Evolutionary conservation across 2,797 vertebrate genomes (phyloP), one percentile per base, ranked within the genome.

Genomic region (Vespertilio murinus): DNA sequence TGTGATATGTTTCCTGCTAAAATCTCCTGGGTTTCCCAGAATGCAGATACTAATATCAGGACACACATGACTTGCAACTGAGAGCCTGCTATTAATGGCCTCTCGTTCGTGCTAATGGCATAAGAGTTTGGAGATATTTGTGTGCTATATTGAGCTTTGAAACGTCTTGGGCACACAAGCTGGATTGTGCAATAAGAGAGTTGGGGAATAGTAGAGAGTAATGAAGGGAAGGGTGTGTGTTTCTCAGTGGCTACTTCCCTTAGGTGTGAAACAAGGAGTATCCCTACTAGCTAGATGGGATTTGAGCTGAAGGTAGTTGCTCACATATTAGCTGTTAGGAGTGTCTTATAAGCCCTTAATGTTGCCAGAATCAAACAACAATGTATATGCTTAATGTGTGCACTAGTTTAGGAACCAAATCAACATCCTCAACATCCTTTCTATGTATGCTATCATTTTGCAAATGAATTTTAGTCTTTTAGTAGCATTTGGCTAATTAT

Each of bases 401-500:
- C 30, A 35, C 13, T 77, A 30, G 40, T 30, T 54, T 56, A 75
- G 54, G 42, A 13, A 91, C 1, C n/a, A 80, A 54, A 45, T 61
- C 17, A 52, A 67, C 14, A 52, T 67, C 17, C 30, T 83, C 17
- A 30, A 20, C 59, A 59, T 90, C 3, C 18, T 86, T 91, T 78
- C 22, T 75, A 16, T 20, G 12, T 67, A 56, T 69, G 10, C 11
- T 74, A 18, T 73, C 23, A 40, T 35, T 96, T 87, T 84, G 52
- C 54, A 93, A 40, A 82, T 79, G 17, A 38, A 45, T 61, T 85
- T 93, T 74, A 18, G 28, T 89, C 45, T 95, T 83, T 93, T 81
- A 42, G 73, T 42, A 75, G 28, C 87, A 95, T 79, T 94, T 84
- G 54, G 35, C 28, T 47, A 73, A 92, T 49, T 42, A 8, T 42